Evolutionary conservation across 2,888 invertebrate species (phyloP).

Genomic region (Trichopria drosophilae): DNA sequence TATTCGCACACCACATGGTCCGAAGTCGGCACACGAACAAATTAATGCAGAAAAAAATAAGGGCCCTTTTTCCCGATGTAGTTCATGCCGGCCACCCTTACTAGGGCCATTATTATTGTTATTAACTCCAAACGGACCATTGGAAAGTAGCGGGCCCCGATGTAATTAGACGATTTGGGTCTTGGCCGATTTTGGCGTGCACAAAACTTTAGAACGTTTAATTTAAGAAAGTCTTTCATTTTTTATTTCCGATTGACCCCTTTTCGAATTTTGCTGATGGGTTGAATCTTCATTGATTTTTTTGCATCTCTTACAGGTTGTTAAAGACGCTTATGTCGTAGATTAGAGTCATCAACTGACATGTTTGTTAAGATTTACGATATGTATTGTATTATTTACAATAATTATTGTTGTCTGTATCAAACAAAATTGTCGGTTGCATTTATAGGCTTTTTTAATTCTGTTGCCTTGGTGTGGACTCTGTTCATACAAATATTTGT

Average conservation of each 20-base stretch:
- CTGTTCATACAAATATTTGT: too few species aligned
- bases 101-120: conserved; percentile 39
- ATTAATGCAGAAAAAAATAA: conserved; percentile 51
- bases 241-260: conserved; percentile 1
- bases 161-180: conserved; percentile 49
- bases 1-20: conserved; percentile 59
- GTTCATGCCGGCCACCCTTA: conserved; percentile 11
- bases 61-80: conserved; percentile 32
- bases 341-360: too few species aligned
- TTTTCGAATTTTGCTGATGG: not conserved
- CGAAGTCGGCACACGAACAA: conserved; percentile 41
- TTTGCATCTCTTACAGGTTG: too few species aligned
- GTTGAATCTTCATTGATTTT: not conserved
- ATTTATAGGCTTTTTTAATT: too few species aligned
- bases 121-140: conserved; percentile 45
- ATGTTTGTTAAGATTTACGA: too few species aligned
- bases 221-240: too few species aligned
- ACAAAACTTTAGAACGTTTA: too few species aligned
- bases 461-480: too few species aligned
- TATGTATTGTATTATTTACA: too few species aligned
- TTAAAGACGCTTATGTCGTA: too few species aligned
- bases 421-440: too few species aligned
- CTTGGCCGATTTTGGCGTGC: conserved; percentile 30
- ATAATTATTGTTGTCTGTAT: too few species aligned
- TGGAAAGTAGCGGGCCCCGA: conserved; percentile 41